These are phyloP conservation scores for Tokudaia tokunoshimensis DNA, from an alignment of 2,797 vertebrate species.

Conservation along the genomic window DNA sequence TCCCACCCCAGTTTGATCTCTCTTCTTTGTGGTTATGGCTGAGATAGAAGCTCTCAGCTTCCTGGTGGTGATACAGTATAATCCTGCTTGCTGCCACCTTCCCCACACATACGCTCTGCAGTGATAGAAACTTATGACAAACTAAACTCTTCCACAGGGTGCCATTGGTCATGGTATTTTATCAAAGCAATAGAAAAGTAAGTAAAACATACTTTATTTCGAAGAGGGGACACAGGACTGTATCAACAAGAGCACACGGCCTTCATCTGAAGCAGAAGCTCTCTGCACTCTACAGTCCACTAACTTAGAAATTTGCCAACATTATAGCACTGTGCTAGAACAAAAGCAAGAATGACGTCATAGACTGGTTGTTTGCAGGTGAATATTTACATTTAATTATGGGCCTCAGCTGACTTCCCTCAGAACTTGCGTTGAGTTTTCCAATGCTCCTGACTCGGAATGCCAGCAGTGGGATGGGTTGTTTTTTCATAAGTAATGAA, in stretches of 20 bases:
- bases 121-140: neutral
- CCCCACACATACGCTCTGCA: neutral
- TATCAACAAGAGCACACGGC: neutral
- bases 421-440: constrained; percentile 16
- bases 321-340: neutral
- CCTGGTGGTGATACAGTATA: neutral
- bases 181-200: neutral
- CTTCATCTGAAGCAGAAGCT: neutral
- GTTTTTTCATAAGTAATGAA: neutral
- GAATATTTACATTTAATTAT: neutral
- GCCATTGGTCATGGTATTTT: neutral
- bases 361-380: neutral
- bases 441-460: neutral
- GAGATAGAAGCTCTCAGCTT: neutral
- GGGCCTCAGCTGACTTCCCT: neutral
- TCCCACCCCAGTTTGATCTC: neutral
- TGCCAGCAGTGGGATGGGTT: neutral
- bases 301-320: neutral
- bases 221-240: no score
- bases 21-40: neutral
- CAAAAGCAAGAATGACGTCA: neutral
- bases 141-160: neutral
- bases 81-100: neutral
- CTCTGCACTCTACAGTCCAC: neutral
- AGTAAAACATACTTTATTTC: neutral